Conservation (phyloP, 2,888 invertebrate genomes). For the Melangyna quadrimaculata region DNA sequence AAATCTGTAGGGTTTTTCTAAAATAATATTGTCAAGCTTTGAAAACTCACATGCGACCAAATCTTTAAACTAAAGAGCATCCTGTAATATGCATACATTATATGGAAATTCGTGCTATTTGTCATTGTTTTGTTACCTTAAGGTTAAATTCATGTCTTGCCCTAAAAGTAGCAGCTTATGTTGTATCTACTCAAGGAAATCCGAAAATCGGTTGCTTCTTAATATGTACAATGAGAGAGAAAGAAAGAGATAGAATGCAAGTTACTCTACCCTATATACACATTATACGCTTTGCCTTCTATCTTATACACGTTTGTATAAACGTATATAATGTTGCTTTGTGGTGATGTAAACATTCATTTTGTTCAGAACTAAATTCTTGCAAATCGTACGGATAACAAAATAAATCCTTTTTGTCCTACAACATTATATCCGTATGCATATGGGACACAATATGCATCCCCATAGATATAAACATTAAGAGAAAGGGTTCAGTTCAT, state of each 20-base stretch:
- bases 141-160: constrained; percentile 33
- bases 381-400: constrained; percentile 61
- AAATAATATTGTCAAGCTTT: neutral
- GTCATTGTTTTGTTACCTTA: constrained; percentile 19
- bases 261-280: neutral
- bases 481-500: constrained; percentile 20
- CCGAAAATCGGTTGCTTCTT: constrained; percentile 63
- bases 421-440: too few relatives aligned
- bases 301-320: neutral
- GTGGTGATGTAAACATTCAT: constrained; percentile 48
- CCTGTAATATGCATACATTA: neutral
- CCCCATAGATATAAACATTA: neutral
- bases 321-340: neutral
- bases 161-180: constrained; percentile 19
- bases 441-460: too few relatives aligned
- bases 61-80: neutral
- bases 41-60: neutral
- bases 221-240: neutral
- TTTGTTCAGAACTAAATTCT: constrained; percentile 55
- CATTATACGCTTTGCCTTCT: neutral
- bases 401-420: constrained; percentile 58
- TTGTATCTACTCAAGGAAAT: constrained; percentile 50
- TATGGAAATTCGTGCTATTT: neutral
- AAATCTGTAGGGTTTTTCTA: neutral
- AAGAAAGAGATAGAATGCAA: neutral